These are phyloP conservation scores for Monochamus alternatus DNA, from an alignment of 2,888 invertebrate species.

Conservation along the genomic window DNA sequence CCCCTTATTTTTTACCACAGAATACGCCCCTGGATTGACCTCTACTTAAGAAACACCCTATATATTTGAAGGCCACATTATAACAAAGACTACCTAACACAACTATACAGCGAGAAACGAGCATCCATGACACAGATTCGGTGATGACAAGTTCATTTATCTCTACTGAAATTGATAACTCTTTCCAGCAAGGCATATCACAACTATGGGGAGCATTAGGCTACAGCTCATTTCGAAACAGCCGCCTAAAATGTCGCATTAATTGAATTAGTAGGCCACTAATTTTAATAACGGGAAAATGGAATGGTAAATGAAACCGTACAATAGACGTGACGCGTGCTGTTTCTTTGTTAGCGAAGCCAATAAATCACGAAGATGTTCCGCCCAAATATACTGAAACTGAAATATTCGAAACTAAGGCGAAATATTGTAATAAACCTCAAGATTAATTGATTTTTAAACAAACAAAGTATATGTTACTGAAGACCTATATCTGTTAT, in stretches of 20 bases:
- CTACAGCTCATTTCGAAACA: not conserved
- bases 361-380: too few relatives aligned
- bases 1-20: too few relatives aligned
- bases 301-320: constrained; percentile 5
- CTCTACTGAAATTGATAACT: constrained; percentile 46
- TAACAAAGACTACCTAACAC: constrained; percentile 30
- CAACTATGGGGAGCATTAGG: constrained; percentile 10
- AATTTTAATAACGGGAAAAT: constrained; percentile 3
- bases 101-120: constrained; percentile 18
- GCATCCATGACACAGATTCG: constrained; percentile 47
- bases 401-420: too few relatives aligned
- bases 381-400: too few relatives aligned
- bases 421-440: not conserved
- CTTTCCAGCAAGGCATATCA: constrained; percentile 35
- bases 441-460: constrained; percentile 9
- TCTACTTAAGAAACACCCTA: too few relatives aligned
- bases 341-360: too few relatives aligned
- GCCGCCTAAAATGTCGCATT: not conserved
- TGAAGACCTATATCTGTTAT: not conserved
- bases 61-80: not conserved
- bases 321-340: not conserved
- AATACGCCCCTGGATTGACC: too few relatives aligned
- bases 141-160: constrained; percentile 42
- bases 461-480: not conserved
- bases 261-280: not conserved